A percentile compares a stretch with the other conserved stretches of the same genome.
Conservation (phyloP, 2,113 vertebrate genomes). For the Oreochromis spilurus region DNA sequence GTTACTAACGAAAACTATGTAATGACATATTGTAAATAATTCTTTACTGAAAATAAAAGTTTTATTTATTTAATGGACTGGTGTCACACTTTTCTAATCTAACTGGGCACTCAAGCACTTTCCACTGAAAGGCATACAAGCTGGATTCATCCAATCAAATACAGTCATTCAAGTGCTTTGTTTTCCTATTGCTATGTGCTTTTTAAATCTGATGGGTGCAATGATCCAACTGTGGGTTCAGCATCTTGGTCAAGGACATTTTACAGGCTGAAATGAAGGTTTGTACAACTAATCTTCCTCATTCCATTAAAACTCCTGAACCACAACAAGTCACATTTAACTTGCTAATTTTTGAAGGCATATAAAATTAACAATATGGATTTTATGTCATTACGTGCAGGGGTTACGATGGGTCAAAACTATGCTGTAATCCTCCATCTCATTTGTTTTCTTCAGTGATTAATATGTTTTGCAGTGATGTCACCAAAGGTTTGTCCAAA, state of each 20-base stretch:
- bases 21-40: slow-evolving; percentile 43
- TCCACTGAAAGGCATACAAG: not conserved
- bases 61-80: slow-evolving; percentile 59
- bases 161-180: not conserved
- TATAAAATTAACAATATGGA: not conserved
- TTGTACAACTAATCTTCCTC: too few species aligned
- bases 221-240: not conserved
- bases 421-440: not conserved
- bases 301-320: not conserved
- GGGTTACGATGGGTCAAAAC: not conserved
- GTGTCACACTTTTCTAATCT: not conserved
- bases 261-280: not conserved
- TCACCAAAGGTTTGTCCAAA: not conserved
- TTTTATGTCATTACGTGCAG: not conserved
- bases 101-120: not conserved
- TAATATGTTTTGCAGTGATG: not conserved
- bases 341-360: not conserved
- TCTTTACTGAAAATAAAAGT: slow-evolving; percentile 63
- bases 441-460: not conserved
- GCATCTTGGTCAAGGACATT: not conserved
- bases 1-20: not conserved
- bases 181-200: not conserved
- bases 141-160: not conserved
- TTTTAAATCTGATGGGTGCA: not conserved
- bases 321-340: not conserved